Evolutionary conservation across 2,797 vertebrate genomes (phyloP), one percentile per base, ranked within the genome.

Genomic region (Anguilla obscura): DNA sequence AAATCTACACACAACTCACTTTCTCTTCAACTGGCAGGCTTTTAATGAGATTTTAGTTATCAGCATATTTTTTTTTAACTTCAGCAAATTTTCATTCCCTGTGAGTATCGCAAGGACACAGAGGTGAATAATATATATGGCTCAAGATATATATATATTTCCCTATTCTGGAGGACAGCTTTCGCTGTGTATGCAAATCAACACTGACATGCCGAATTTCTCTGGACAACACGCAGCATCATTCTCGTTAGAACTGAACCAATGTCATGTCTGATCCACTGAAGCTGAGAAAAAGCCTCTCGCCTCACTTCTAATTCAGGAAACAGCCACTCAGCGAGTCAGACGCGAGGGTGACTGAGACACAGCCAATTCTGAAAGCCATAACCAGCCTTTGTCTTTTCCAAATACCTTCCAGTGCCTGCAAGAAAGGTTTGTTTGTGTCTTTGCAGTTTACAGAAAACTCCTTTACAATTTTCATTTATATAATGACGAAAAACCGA

Each of bases 1-100:
- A 76, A 91, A 85, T 85, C 82, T 60, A 85, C 87, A 60, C 74
- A 27, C 60, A 89, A 82, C 90, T 88, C 83, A 52, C 14, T 54
- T 87, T 58, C 80, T 84, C 48, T 60, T 84, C 60, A 84, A 52
- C 86, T 48, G 30, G 27, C 82, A 84, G 82, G 9, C 58, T 85
- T 83, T 85, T 88, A 88, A 85, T 88, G 50, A 84, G 60, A 88
- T 88, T 88, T 74, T 56, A 82, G 54, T 69, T 45, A 66, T 84
- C 56, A 40, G 14, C 74, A 36, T 4, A 5, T 60, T 63, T 63
- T 74, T 27, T 66, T 87, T 36, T 76, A 30, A 40, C 56, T 52
- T 50, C 56, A 74, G 69, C 69, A 30, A 33, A 74, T 74, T 74
- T 74, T 30, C 14, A 74, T 36, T 76, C 54, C 86, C 54, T 33